phyloP scores from a whole-genome alignment of 2,888 invertebrate genomes.

The Tolmerus cingulatus region DNA sequence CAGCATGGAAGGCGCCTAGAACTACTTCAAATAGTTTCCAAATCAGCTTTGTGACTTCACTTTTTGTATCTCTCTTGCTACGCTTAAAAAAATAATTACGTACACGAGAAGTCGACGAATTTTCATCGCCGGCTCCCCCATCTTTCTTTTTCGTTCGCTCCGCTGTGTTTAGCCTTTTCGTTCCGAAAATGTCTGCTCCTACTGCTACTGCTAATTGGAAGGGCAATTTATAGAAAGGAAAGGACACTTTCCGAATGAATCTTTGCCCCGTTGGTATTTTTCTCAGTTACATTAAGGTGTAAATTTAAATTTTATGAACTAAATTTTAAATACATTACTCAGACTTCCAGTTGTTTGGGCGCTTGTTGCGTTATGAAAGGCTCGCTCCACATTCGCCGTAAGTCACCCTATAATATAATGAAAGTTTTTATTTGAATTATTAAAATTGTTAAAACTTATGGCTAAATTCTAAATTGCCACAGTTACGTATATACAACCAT shows the following conservation, averaged over 20 bases:
- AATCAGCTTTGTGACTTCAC: slow-evolving; percentile 30
- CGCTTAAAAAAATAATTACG: slow-evolving; percentile 22
- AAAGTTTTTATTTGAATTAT: neutral
- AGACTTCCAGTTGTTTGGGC: slow-evolving; percentile 84
- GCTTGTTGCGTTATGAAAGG: slow-evolving; percentile 86
- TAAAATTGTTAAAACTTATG: neutral
- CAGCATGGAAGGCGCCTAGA: slow-evolving; percentile 8
- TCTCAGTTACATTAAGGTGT: neutral
- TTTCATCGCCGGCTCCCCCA: neutral
- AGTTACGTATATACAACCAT: no score
- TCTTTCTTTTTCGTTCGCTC: neutral
- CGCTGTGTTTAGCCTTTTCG: neutral
- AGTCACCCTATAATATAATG: slow-evolving; percentile 78
- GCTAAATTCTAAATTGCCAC: neutral
- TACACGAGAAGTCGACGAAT: slow-evolving; percentile 22
- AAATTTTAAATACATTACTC: slow-evolving; percentile 59
- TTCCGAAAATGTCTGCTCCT: neutral
- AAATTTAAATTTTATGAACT: neutral
- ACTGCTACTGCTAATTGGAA: slow-evolving; percentile 48
- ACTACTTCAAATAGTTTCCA: slow-evolving; percentile 21
- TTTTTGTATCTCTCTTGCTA: neutral
- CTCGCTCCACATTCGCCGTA: slow-evolving; percentile 97
- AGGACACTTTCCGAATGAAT: neutral
- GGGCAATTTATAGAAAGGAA: slow-evolving; percentile 47
- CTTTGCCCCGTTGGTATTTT: neutral